Conservation (phyloP, 2,888 invertebrate genomes). For the Tenthredo livida region DNA sequence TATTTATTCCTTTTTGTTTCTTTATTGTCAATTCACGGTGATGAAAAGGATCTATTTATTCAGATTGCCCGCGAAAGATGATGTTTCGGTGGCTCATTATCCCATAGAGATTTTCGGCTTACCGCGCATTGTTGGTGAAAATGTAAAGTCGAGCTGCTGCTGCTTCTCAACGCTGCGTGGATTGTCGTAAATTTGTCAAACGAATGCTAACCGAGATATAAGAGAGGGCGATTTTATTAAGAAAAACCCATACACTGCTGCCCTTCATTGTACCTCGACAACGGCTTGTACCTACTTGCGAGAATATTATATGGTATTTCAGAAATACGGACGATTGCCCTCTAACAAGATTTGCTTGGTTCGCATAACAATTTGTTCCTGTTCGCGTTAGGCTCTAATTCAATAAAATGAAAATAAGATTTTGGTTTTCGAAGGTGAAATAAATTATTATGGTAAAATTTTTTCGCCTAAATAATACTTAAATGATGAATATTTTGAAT, state of each 20-base stretch:
- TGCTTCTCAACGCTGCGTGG: neutral
- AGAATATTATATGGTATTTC: neutral
- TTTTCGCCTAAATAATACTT: neutral
- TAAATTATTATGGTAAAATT: neutral
- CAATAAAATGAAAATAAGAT: neutral
- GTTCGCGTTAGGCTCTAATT: neutral
- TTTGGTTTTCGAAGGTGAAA: neutral
- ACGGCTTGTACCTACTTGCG: neutral
- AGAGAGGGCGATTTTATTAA: neutral
- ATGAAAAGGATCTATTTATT: slow-evolving; percentile 16
- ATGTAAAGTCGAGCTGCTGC: neutral
- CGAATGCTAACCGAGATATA: slow-evolving; percentile 6
- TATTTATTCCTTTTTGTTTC: neutral
- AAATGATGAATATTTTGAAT: neutral
- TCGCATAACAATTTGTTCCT: neutral
- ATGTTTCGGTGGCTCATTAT: slow-evolving; percentile 10
- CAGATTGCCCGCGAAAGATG: neutral
- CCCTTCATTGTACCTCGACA: slow-evolving; percentile 21
- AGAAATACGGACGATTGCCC: slow-evolving; percentile 38
- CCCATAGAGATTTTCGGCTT: neutral
- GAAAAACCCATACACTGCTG: neutral
- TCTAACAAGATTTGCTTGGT: neutral
- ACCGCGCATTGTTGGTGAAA: neutral
- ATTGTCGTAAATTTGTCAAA: slow-evolving; percentile 35
- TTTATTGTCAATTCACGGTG: neutral